Base-by-base conservation (phyloP, 2,888 invertebrate species). In the Villa cingulata region DNA sequence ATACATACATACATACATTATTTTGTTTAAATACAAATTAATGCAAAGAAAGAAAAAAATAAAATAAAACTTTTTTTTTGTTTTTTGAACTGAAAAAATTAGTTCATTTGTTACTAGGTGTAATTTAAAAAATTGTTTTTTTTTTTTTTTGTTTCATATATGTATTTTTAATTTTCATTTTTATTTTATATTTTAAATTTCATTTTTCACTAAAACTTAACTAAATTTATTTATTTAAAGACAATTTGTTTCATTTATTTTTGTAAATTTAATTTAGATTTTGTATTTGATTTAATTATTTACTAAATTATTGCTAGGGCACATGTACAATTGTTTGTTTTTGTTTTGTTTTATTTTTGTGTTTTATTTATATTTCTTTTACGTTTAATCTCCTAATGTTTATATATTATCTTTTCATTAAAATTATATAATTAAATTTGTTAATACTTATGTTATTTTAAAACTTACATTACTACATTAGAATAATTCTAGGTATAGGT, bases 271-370 rank as follows among this genome's bases (percentile, higher is more conserved):
- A 4, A 34, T 32, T 43, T 43, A 32, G 10, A 29, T 29, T 29
- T 42, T 42, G 15, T 41, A 15, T 3, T 14, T 15, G 12, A 14
- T 34, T 34, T 34, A 34, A 34, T 34, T 34, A 34, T 14, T 34
- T 34, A 34, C 15, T 34, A 47, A 47, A 38, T 47, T 48, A 48
- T 48, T 48, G 47, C 47, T 48, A 48, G 39, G 43, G 43, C 43
- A 48, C 39, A 48, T 42, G 20, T 41, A 34, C 36, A 23, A 46
- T 46, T 41, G 23, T 37, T 41, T 41, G 23, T 23, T 41, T 41
- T 23, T 20, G 14, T 9, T 20, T 41, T 41, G 29, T 23, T 23
- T 7, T 23, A 23, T 4, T 23, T 23, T 23, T n/a, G n/a, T n/a
- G n/a, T n/a, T n/a, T n/a, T n/a, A n/a, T n/a, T n/a, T n/a, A n/a